phyloP scores from a whole-genome alignment of 2,888 invertebrate species.

The Noctua pronuba region DNA sequence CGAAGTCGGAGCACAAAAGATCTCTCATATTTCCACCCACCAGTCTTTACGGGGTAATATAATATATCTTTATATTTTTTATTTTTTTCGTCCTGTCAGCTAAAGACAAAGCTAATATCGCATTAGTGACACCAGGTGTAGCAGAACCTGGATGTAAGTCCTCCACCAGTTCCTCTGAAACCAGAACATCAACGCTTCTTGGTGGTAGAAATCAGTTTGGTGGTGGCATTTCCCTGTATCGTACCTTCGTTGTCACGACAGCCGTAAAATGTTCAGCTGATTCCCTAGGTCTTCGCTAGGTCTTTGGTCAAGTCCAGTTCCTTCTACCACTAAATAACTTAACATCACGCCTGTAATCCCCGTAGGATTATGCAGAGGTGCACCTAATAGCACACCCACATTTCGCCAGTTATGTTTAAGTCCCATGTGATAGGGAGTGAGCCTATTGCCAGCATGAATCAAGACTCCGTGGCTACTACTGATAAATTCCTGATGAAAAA shows the following conservation, averaged over 20 bases:
- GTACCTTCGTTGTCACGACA: not conserved
- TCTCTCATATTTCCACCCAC: conserved; percentile 84
- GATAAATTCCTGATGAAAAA: not conserved
- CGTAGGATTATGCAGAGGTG: no score
- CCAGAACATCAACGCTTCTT: not conserved
- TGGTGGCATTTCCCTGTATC: not conserved
- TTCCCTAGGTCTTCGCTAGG: not conserved
- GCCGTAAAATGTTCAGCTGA: not conserved
- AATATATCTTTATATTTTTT: not conserved
- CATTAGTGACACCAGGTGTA: not conserved
- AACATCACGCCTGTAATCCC: no score
- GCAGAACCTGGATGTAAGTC: not conserved
- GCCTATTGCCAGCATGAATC: not conserved
- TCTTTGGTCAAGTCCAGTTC: not conserved
- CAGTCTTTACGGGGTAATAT: conserved; percentile 85
- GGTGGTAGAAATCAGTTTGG: not conserved
- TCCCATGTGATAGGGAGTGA: not conserved
- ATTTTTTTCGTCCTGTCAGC: not conserved
- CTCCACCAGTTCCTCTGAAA: not conserved
- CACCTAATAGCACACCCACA: not conserved
- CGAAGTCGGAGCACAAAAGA: conserved; percentile 79
- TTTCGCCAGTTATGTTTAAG: not conserved
- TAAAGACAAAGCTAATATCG: not conserved
- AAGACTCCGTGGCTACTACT: not conserved
- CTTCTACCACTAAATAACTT: not conserved